These are phyloP conservation scores for Anoplius nigerrimus DNA, from an alignment of 2,888 invertebrate species.

Conservation along the genomic window DNA sequence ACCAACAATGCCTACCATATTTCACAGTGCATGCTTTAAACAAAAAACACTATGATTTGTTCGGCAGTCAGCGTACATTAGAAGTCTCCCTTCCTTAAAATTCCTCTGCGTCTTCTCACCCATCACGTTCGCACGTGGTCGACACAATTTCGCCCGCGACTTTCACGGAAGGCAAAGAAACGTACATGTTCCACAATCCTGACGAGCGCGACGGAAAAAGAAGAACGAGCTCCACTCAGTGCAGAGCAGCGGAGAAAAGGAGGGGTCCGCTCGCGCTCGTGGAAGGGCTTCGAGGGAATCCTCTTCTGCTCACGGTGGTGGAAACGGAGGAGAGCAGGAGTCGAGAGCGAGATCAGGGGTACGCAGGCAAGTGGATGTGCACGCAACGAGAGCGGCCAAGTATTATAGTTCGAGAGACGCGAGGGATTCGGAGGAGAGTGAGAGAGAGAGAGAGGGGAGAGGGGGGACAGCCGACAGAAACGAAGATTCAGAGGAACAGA, in stretches of 20 bases:
- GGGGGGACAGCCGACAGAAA: constrained; percentile 15
- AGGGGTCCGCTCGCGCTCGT: not conserved
- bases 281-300: not conserved
- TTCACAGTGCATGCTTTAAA: too few species aligned
- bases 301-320: not conserved
- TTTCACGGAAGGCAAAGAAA: too few species aligned
- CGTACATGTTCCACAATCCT: too few species aligned
- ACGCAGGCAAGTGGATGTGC: not conserved
- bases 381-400: constrained; percentile 19
- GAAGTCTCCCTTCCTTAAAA: too few species aligned
- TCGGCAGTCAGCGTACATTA: too few species aligned
- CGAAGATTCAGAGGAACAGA: constrained; percentile 26
- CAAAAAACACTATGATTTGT: too few species aligned
- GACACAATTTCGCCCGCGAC: too few species aligned
- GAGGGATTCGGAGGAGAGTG: constrained; percentile 1
- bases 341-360: not conserved
- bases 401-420: constrained; percentile 10
- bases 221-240: too few species aligned
- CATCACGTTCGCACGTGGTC: too few species aligned
- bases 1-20: too few species aligned
- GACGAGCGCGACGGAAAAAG: not conserved
- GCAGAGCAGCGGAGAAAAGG: not conserved
- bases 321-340: not conserved
- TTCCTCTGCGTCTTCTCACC: too few species aligned
- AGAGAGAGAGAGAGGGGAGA: constrained; percentile 20